Base-by-base conservation (phyloP, 1,140 invertebrate genomes). In the Drosophila trapezifrons region DNA sequence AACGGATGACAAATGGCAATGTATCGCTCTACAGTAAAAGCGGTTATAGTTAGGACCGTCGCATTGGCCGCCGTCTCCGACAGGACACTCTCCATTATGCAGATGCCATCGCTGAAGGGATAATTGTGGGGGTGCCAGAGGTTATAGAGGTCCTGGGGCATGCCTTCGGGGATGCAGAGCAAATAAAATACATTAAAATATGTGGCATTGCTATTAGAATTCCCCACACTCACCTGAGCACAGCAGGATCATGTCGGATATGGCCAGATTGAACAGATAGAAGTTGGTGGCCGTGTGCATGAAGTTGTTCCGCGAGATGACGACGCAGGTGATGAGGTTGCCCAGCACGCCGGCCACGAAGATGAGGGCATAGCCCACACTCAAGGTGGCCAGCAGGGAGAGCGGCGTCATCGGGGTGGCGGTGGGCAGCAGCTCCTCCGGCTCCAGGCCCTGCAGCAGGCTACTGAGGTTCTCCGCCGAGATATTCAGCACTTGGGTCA, bases 31-130 rank as follows among this genome's bases (percentile, higher is more conserved):
- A 97, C 93, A 1, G 97, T 97, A 92, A 97, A 97, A 12, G 95
- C 95, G 1, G 97, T 97, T 71, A 98, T 98, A 2, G 97, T 98
- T n/a, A 98, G 93, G 1, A 98, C 96, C 0, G 97, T 98, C 0
- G 97, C 97, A 91, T 98, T 97, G 4, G 96, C 95, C 1, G 96
- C 97, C n/a, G 96, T 96, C 92, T 98, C 97, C 2, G 95, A 95
- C 6, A 96, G 93, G 29, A 97, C 93, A 5, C 96, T 95, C 59
- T 96, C 93, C 49, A 96, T 92, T 12, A 97, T 94, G 85, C 97
- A 98, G 78, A 97, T 95, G 10, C 93, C 92, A 77, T 96, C 95
- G 4, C 96, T 96, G 64, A 97, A 96, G 9, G 95, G 93, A 92
- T 96, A 97, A 1, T 94, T 95, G 65, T 94, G 93, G 1, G 95